Conservation (phyloP, 2,113 vertebrate genomes). For the Columba livia region DNA sequence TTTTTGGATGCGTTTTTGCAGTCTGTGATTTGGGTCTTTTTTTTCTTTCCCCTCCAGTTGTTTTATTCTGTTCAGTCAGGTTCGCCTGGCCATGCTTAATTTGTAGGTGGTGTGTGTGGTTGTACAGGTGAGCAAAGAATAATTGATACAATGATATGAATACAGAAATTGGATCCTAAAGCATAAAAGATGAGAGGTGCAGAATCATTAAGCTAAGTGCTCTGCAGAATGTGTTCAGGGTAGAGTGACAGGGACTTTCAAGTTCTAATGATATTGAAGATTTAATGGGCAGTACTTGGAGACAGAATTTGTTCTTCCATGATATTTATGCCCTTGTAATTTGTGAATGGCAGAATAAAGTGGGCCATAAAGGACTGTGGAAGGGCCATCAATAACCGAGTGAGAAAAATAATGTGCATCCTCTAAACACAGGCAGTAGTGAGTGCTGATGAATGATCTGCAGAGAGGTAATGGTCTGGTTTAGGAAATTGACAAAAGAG, state of each 20-base stretch:
- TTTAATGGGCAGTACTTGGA: constrained; percentile 34
- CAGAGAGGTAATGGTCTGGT: neutral
- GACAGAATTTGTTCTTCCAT: constrained; percentile 10
- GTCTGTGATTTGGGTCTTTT: neutral
- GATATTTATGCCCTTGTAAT: constrained; percentile 14
- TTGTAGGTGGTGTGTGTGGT: neutral
- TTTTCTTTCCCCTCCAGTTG: neutral
- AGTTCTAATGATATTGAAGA: neutral
- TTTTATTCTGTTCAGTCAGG: neutral
- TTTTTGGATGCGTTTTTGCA: neutral
- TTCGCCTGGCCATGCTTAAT: neutral
- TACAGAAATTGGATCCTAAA: neutral
- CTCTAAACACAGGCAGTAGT: neutral
- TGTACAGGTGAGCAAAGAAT: neutral
- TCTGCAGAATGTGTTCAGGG: neutral
- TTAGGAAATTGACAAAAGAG: neutral
- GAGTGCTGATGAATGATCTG: constrained; percentile 27
- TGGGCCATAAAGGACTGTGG: neutral
- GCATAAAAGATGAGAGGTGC: neutral
- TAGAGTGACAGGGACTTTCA: neutral
- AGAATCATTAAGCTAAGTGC: neutral
- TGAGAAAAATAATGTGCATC: constrained; percentile 22
- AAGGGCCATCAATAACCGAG: constrained; percentile 22
- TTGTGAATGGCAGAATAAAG: constrained; percentile 39
- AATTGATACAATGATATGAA: neutral